Base-by-base conservation (phyloP, 1,140 invertebrate genomes). In the Adoxophyes honmai region DNA sequence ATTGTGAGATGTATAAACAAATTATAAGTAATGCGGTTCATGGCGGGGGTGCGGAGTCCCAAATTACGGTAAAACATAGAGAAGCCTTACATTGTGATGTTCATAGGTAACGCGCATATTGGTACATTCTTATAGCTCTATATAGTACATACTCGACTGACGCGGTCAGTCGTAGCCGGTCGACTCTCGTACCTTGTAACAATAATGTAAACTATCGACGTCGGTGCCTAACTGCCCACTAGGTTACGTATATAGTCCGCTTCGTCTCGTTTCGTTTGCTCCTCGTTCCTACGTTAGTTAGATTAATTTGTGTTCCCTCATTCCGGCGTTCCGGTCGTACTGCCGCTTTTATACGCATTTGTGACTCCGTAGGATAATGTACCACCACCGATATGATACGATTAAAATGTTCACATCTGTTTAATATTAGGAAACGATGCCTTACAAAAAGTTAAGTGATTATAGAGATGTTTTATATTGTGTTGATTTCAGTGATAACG, bases 391-490 rank as follows among this genome's bases (percentile, higher is more conserved):
- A 86, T 75, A 69, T 33, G 11, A 70, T 71, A 70, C 65, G 71
- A 80, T 62, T 56, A 75, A 71, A 62, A 70, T 67, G 60, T 73
- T 82, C 79, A 76, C 73, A 75, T 62, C 77, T 75, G 78, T 83
- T 82, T 80, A 86, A 86, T 84, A 78, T 86, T 81, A 83, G 78
- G 79, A 82, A 88, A 86, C 62, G 83, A 82, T 86, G 85, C 85
- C 83, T 88, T 86, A 86, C 73, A 82, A 86, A 84, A 81, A 76
- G 80, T 81, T 88, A 85, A 86, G 83, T 86, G 73, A 81, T 82
- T 86, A 86, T 83, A 87, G 68, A 88, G 78, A 86, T 82, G 74
- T 76, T 88, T 88, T 85, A 83, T 85, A 82, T 86, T 86, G 79
- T 84, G 82, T 88, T 86, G 81, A 73, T 81, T 85, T 86, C 78